Evolutionary conservation across 2,888 invertebrate species (phyloP).

Genomic region (Callyntrura guangdongensis): DNA sequence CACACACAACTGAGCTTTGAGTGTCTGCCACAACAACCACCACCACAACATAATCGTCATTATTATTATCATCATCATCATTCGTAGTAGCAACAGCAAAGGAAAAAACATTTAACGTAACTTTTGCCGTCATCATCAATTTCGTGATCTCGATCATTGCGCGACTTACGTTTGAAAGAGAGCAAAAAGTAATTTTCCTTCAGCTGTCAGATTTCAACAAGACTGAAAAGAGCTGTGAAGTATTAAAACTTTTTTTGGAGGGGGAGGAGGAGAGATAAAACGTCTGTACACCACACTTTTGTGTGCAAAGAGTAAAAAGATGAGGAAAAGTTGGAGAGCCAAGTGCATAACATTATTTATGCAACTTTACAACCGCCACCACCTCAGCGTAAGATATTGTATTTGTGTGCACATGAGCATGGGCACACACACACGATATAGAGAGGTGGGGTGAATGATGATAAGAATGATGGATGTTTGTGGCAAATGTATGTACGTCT

Average conservation of each 20-base stretch:
- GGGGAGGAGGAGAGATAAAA: background rate
- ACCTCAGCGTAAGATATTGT: no score
- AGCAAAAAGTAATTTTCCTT: slow-evolving; percentile 60
- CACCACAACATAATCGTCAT: background rate
- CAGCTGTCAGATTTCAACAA: slow-evolving; percentile 53
- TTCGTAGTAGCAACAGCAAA: background rate
- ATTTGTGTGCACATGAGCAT: no score
- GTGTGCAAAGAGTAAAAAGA: background rate
- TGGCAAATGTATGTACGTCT: no score
- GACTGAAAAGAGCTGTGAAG: background rate
- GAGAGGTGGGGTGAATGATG: no score
- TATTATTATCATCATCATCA: background rate
- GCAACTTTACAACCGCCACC: no score
- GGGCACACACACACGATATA: no score
- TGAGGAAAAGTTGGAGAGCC: no score
- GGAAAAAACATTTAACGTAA: background rate
- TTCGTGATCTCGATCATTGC: no score
- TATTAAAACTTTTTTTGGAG: background rate
- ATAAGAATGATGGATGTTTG: no score
- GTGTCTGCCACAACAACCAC: slow-evolving; percentile 19
- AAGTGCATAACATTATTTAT: background rate
- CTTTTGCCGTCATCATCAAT: no score
- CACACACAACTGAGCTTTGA: background rate
- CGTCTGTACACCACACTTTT: no score
- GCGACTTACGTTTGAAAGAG: background rate